Conservation (phyloP, 2,888 invertebrate species). For the Tanypteryx hageni region DNA sequence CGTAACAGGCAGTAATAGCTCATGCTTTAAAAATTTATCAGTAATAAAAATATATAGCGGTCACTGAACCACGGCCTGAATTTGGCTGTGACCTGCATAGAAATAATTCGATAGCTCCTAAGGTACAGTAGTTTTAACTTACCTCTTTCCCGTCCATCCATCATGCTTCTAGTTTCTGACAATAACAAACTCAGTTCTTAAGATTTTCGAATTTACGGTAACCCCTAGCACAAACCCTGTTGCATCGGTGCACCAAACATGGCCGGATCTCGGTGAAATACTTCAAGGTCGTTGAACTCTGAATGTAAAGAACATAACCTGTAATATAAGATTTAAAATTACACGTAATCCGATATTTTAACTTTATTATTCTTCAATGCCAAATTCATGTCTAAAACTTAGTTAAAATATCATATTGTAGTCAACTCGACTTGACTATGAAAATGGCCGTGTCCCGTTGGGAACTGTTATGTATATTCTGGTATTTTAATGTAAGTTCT, state of each 20-base stretch:
- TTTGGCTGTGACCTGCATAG: slow-evolving; percentile 79
- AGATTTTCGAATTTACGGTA: slow-evolving; percentile 61
- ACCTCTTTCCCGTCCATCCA: slow-evolving; percentile 75
- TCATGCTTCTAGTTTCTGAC: slow-evolving; percentile 66
- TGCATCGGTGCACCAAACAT: slow-evolving; percentile 72
- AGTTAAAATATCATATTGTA: neutral
- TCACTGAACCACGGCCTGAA: slow-evolving; percentile 81
- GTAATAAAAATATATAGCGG: slow-evolving; percentile 74
- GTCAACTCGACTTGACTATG: neutral
- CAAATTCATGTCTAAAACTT: neutral
- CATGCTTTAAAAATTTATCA: neutral
- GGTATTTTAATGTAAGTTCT: neutral
- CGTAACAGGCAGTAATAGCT: neutral
- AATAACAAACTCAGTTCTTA: neutral
- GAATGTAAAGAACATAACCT: neutral
- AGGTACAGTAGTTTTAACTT: slow-evolving; percentile 69
- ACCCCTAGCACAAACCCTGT: slow-evolving; percentile 69
- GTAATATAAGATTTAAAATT: neutral
- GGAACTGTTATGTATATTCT: neutral
- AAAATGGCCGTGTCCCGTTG: slow-evolving; percentile 44
- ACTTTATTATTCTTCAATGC: neutral
- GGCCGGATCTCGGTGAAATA: slow-evolving; percentile 73
- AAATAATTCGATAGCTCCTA: slow-evolving; percentile 73
- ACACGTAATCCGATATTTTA: neutral
- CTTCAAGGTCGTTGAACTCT: slow-evolving; percentile 73